phyloP scores from a whole-genome alignment of 2,113 vertebrate genomes.

The Butorides virescens region DNA sequence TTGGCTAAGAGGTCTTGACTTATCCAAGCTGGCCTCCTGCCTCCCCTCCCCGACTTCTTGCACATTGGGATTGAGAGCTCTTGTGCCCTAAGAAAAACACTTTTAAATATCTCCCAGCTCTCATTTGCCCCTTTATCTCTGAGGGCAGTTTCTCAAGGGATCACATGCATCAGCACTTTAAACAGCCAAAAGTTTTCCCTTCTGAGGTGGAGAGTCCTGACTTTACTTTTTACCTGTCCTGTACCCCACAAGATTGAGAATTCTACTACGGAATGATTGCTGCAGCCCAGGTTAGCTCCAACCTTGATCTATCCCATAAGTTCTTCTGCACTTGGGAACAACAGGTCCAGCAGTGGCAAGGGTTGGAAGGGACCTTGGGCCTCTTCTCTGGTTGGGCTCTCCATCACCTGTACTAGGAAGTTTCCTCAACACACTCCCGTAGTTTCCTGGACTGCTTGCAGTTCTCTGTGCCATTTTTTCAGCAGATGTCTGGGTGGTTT shows the following conservation, averaged over 20 bases:
- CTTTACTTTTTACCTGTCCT: not conserved
- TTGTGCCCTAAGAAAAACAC: not conserved
- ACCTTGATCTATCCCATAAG: accelerated
- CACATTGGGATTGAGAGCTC: not conserved
- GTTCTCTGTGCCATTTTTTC: not conserved
- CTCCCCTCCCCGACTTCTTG: not conserved
- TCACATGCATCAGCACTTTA: accelerated
- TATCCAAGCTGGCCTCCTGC: not conserved
- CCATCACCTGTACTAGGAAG: not conserved
- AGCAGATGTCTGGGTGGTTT: not conserved
- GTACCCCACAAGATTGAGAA: not conserved
- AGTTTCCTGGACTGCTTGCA: not conserved
- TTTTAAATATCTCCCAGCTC: not conserved
- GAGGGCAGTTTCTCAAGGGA: not conserved
- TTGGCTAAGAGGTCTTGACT: not conserved
- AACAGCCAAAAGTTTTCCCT: not conserved
- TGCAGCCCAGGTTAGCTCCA: not conserved
- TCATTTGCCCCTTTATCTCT: not conserved
- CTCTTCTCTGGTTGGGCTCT: not conserved
- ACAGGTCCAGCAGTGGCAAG: not conserved
- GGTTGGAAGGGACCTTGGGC: too few relatives aligned
- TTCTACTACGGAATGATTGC: not conserved
- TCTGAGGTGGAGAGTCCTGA: not conserved
- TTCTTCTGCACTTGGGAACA: not conserved
- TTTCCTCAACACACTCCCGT: not conserved